Conservation (phyloP, 2,113 vertebrate species). For the Loxodonta africana region DNA sequence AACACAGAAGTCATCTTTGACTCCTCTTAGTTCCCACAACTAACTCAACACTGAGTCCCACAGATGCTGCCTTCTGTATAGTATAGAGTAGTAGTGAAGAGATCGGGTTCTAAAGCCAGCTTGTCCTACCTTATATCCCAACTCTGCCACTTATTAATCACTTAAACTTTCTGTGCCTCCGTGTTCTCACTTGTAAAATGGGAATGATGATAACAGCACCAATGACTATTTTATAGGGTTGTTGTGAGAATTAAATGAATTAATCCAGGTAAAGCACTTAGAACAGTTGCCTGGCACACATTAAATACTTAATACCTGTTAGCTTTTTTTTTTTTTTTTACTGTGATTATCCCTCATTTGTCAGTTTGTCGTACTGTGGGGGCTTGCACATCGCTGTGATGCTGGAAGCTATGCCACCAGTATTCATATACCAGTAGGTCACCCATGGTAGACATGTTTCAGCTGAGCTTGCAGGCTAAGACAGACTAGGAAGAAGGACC, state of each 20-base stretch:
- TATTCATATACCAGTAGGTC: too few species aligned
- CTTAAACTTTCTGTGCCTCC: not conserved
- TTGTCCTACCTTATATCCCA: not conserved
- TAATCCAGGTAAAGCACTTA: slow-evolving; percentile 35
- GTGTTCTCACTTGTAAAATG: too few species aligned
- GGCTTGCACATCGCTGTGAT: too few species aligned
- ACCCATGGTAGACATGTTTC: too few species aligned
- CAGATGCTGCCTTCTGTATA: not conserved
- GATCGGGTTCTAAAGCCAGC: not conserved
- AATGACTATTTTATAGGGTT: not conserved
- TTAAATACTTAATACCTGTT: not conserved
- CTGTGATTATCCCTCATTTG: too few species aligned
- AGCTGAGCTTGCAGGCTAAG: too few species aligned
- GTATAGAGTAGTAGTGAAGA: not conserved
- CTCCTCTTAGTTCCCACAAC: not conserved
- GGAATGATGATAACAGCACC: not conserved
- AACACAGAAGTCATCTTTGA: slow-evolving; percentile 16
- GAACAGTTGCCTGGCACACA: not conserved
- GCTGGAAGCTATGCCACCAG: too few species aligned
- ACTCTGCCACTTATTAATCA: not conserved
- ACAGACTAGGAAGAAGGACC: too few species aligned
- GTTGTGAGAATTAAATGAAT: slow-evolving; percentile 20
- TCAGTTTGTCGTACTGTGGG: too few species aligned
- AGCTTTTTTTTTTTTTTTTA: too few species aligned
- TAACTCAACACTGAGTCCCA: not conserved